phyloP scores from a whole-genome alignment of 2,113 vertebrate genomes.

The Plotosus lineatus region DNA sequence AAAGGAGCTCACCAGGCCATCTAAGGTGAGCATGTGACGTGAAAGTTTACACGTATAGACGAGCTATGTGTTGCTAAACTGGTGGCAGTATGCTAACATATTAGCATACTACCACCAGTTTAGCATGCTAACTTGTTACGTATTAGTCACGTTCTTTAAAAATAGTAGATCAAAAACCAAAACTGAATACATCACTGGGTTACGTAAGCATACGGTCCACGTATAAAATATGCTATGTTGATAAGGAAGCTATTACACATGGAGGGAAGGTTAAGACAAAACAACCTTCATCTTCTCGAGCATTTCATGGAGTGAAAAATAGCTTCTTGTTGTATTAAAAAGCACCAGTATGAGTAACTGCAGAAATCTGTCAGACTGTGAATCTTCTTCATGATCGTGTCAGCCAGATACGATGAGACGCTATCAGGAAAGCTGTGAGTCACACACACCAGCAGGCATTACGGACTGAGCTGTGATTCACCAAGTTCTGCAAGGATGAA shows the following conservation, averaged over 20 bases:
- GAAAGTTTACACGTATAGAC: too few species aligned
- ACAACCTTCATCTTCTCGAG: neutral
- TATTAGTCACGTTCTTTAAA: too few species aligned
- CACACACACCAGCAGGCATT: slow-evolving; percentile 22
- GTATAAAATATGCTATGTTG: neutral
- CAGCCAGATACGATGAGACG: slow-evolving; percentile 4
- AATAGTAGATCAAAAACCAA: too few species aligned
- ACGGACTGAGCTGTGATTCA: slow-evolving; percentile 27
- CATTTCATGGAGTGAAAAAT: neutral
- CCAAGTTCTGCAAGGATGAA: neutral
- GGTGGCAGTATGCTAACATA: too few species aligned
- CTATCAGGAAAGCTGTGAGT: slow-evolving; percentile 14
- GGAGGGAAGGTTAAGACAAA: neutral
- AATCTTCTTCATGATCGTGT: neutral
- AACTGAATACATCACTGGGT: too few species aligned
- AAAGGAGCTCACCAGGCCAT: too few species aligned
- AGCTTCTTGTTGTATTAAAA: neutral
- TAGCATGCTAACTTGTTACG: too few species aligned
- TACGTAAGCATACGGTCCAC: neutral
- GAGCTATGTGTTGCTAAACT: too few species aligned
- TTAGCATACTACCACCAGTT: too few species aligned
- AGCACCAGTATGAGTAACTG: neutral
- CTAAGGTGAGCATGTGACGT: too few species aligned
- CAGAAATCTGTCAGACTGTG: slow-evolving; percentile 10
- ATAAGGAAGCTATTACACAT: neutral